Evolutionary conservation across 1,140 invertebrate species (phyloP).

Genomic region (Neodiprion virginianus): DNA sequence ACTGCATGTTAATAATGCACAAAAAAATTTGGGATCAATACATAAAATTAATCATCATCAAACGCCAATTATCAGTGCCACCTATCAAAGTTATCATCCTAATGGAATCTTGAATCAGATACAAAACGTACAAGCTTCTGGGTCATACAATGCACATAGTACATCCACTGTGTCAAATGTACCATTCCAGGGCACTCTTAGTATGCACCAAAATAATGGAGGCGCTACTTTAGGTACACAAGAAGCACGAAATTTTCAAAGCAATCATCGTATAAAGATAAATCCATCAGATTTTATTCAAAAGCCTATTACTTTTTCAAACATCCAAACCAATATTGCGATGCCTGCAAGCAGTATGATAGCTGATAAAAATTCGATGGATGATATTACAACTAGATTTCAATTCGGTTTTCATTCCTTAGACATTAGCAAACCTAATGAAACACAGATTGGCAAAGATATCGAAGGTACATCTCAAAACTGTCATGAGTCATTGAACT

Average conservation of each 20-base stretch:
- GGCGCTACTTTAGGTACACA: neutral
- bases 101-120: neutral
- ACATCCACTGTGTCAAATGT: neutral
- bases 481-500: neutral
- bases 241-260: neutral
- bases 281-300: neutral
- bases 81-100: neutral
- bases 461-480: neutral
- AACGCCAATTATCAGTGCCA: neutral
- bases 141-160: conserved; percentile 1
- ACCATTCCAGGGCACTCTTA: neutral
- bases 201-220: neutral
- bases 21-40: neutral
- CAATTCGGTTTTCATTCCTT: neutral
- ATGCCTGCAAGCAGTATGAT: neutral
- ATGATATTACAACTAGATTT: too few relatives aligned
- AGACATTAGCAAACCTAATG: neutral
- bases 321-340: neutral
- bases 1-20: neutral
- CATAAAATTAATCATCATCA: neutral
- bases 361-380: too few relatives aligned
- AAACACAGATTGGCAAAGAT: neutral
- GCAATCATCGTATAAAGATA: neutral
- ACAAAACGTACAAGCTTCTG: neutral
- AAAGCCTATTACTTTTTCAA: neutral